Conservation (phyloP, 2,797 vertebrate species). For the Oreochromis mossambicus region DNA sequence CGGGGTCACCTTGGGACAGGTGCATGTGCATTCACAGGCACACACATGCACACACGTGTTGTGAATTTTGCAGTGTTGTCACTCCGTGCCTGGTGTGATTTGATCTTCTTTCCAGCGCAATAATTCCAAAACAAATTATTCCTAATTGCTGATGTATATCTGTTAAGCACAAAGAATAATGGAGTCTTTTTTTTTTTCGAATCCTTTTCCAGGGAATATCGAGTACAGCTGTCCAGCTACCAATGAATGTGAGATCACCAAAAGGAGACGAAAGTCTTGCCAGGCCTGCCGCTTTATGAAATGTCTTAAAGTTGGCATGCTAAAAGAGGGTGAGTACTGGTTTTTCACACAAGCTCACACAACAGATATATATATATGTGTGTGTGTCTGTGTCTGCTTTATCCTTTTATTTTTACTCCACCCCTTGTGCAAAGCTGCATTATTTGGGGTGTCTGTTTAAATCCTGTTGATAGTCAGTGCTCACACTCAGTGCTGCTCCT, state of each 20-base stretch:
- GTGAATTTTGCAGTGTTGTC: not conserved
- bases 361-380: not conserved
- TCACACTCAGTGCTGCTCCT: not conserved
- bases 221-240: constrained; percentile 99
- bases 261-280: constrained; percentile 98
- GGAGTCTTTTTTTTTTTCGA: not conserved
- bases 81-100: not conserved
- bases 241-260: constrained; percentile 98
- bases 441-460: not conserved
- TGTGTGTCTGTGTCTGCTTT: not conserved
- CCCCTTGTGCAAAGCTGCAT: not conserved
- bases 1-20: constrained; percentile 67
- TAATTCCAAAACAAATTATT: not conserved
- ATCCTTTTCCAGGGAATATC: constrained; percentile 85
- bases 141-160: not conserved
- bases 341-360: not conserved
- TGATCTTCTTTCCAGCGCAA: not conserved
- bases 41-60: not conserved
- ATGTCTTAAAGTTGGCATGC: constrained; percentile 98
- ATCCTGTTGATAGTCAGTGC: not conserved
- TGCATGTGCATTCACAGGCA: not conserved
- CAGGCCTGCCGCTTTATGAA: constrained; percentile 99
- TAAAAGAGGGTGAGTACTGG: constrained; percentile 93
- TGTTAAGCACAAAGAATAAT: not conserved
- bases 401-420: not conserved